Base-by-base conservation (phyloP, 2,797 vertebrate species). In the Peromyscus nudipes region DNA sequence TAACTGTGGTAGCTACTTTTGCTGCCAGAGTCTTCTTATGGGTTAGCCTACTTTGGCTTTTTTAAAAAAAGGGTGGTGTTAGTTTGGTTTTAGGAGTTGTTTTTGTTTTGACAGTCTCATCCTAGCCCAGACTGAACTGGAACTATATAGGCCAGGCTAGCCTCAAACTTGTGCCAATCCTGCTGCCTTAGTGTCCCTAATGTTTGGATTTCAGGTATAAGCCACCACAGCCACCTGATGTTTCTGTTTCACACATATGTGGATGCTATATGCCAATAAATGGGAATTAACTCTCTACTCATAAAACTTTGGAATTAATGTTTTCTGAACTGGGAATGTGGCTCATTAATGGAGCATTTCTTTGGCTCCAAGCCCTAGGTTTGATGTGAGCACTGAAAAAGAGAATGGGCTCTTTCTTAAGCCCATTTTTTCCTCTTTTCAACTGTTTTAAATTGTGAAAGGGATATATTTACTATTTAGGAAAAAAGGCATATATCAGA, bases 281-380 rank as follows among this genome's bases (percentile, higher is more conserved):
- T 94, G 29, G 91, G 14, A 91, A 49, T 92, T 46, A 82, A 91
- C 49, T 49, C 80, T 57, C 52, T 79, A 29, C 9, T 88, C 92
- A 14, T 92, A 55, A 87, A 95, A 92, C 46, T 92, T 97, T 71
- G 9, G 83, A 73, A 79, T 89, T 95, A 25, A 25, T 65, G 5
- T 84, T 96, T 96, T 85, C 29, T 89, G 46, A 49, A 52, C 3
- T 62, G 21, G 77, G 7, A 31, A 64, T 82, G 3, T 55, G 82
- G 19, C 40, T 81, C 14, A 73, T 60, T 73, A 71, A 65, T 23
- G 46, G 65, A 80, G 29, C 37, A 69, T 49, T 49, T 49, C 2
- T 69, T 55, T 73, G 40, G 12, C 17, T 21, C 21, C 29, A 71
- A 29, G 6, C 12, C 14, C 37, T 80, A 16, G 49, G 10, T 88